Percentiles rank a stretch among this genome's conserved stretches.
These are phyloP conservation scores for Uromys caudimaculatus DNA, from an alignment of 2,797 vertebrate genomes.

Conservation along the genomic window DNA sequence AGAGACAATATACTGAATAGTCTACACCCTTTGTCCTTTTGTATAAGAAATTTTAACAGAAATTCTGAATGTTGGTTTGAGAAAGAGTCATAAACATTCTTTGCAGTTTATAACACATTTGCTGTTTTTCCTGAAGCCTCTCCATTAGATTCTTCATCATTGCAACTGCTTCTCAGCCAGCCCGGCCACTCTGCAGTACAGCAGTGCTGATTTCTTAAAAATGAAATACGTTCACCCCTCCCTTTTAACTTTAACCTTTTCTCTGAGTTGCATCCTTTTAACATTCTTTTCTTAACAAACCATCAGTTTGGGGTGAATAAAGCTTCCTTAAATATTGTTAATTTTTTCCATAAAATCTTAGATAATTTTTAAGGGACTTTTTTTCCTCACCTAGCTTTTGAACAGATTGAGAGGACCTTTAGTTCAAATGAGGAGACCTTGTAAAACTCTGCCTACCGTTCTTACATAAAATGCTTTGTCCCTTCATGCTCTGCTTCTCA, in stretches of 20 bases:
- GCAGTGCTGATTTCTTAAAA: background rate
- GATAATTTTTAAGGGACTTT: background rate
- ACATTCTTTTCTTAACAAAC: background rate
- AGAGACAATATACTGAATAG: background rate
- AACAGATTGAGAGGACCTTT: background rate
- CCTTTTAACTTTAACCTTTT: background rate
- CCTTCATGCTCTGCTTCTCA: background rate
- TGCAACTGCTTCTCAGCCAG: background rate
- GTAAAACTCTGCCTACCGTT: background rate
- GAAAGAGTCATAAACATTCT: background rate
- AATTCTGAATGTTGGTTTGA: background rate
- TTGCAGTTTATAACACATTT: background rate
- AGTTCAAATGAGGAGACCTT: background rate
- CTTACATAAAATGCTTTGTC: background rate
- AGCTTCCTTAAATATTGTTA: background rate
- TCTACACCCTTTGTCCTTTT: background rate
- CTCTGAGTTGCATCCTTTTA: background rate
- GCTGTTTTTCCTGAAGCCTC: background rate
- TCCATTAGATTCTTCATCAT: background rate
- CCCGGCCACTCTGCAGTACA: background rate
- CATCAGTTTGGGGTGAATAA: background rate
- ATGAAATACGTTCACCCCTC: background rate
- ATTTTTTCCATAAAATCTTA: background rate
- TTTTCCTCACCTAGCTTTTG: background rate
- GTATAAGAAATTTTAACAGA: background rate